Evolutionary conservation across 2,888 invertebrate species (phyloP), one percentile per base, ranked within the genome.

Genomic region (Gortyna flavago): DNA sequence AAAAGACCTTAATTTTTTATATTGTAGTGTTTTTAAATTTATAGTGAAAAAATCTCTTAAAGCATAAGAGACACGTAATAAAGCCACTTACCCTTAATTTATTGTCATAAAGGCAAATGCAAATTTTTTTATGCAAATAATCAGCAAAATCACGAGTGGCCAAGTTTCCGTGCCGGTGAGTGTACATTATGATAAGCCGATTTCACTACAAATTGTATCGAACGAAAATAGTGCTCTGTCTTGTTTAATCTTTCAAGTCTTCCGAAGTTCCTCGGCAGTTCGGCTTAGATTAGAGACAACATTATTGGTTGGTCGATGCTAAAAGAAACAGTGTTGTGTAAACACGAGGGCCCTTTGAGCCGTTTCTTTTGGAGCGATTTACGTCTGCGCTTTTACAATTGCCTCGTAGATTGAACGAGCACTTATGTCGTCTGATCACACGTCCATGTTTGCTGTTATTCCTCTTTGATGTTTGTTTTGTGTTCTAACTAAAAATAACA

Each of bases 331-430:
- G 83, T 79, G 81, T 89, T 87, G 88, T 88, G 89, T 91, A 91
- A 91, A 92, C 90, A 91, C 79, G 76, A 88, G 88, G 80, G 86
- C 90, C 89, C 92, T 91, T 92, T 91, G 91, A 90, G 86, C 85
- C 82, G 87, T 92, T 92, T 91, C 90, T 92, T 93, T 91, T 90
- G 87, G 82, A 89, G 88, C 90, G 90, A 90, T 93, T 91, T 91
- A 91, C 91, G 89, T 88, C 88, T 89, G 89, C 88, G 90, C 89
- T 90, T 92, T 90, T 88, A 90, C 90, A 91, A 91, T 90, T 90
- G 89, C 86, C 88, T 88, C 88, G 85, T 88, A 87, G 89, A 89
- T 91, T 90, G 90, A 89, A 91, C 89, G 89, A 89, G 90, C 88
- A 88, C 86, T 89, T 88, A 72, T 84, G 81, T 87, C 87, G 77